A percentile compares a stretch with the other conserved stretches of the same genome.
Conservation (phyloP, 2,797 vertebrate genomes). For the Brotogeris chrysoptera region DNA sequence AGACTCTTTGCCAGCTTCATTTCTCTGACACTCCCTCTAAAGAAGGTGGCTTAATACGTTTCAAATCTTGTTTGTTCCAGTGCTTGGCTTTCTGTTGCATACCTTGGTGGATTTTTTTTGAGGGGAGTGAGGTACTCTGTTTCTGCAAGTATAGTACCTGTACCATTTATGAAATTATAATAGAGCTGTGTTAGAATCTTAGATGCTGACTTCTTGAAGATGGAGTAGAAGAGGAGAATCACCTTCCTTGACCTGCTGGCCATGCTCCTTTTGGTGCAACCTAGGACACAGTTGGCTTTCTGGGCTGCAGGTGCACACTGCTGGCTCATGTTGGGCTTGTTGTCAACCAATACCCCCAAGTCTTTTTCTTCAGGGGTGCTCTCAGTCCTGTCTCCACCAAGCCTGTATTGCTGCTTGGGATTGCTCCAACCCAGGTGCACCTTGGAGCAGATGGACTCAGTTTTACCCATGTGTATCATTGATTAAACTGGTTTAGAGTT, state of each 20-base stretch:
- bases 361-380: not conserved
- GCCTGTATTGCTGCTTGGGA: not conserved
- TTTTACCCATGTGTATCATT: not conserved
- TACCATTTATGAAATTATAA: not conserved
- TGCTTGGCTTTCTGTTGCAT: not conserved
- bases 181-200: not conserved
- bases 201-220: not conserved
- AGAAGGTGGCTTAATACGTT: not conserved
- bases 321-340: not conserved
- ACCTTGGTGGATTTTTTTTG: not conserved
- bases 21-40: not conserved
- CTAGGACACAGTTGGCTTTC: not conserved
- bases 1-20: not conserved
- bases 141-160: not conserved
- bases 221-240: not conserved
- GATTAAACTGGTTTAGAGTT: not conserved
- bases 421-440: not conserved
- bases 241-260: not conserved
- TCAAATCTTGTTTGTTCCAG: not conserved
- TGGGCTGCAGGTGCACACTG: not conserved
- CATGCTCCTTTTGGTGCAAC: not conserved
- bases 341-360: not conserved
- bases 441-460: not conserved
- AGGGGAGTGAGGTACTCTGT: not conserved
- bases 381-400: not conserved